These are phyloP conservation scores for Cheumatopsyche charites DNA, from an alignment of 1,140 invertebrate species.

Conservation along the genomic window DNA sequence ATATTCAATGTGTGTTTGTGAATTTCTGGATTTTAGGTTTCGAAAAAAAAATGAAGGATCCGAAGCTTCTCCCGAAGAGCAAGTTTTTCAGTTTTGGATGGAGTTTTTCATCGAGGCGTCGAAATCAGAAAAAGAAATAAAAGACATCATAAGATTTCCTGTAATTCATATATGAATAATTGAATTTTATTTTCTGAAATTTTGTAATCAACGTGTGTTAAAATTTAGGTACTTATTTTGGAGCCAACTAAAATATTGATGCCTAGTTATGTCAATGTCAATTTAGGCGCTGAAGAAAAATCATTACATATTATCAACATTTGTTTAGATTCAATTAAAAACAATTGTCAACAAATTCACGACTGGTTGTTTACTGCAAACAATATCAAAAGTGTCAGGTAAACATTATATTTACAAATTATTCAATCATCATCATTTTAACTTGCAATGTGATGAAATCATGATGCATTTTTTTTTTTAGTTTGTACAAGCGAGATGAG, in stretches of 20 bases:
- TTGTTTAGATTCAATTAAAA: conserved; percentile 77
- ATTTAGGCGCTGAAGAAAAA: conserved; percentile 90
- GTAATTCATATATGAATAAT: conserved; percentile 62
- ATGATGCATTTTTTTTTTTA: conserved; percentile 53
- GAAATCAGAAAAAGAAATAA: conserved; percentile 70
- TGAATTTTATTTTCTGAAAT: neutral
- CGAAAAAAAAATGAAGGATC: conserved; percentile 78
- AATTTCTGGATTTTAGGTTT: conserved; percentile 69
- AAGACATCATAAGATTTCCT: conserved; percentile 85
- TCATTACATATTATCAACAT: conserved; percentile 87
- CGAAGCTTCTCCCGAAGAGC: conserved; percentile 76
- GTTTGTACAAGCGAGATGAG: conserved; percentile 94
- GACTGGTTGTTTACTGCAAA: conserved; percentile 92
- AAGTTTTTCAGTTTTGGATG: conserved; percentile 97
- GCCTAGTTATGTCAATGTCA: conserved; percentile 94
- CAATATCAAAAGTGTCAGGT: conserved; percentile 89
- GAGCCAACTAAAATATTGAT: conserved; percentile 93
- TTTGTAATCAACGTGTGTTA: conserved; percentile 38
- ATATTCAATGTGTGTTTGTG: conserved; percentile 24
- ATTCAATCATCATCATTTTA: conserved; percentile 2
- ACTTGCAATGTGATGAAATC: too few relatives aligned
- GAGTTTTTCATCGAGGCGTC: conserved; percentile 97
- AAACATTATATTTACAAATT: neutral
- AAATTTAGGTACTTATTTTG: conserved; percentile 78
- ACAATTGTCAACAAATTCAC: conserved; percentile 82